These are phyloP conservation scores for Neotoxoptera formosana DNA, from an alignment of 1,140 invertebrate genomes.

Conservation along the genomic window DNA sequence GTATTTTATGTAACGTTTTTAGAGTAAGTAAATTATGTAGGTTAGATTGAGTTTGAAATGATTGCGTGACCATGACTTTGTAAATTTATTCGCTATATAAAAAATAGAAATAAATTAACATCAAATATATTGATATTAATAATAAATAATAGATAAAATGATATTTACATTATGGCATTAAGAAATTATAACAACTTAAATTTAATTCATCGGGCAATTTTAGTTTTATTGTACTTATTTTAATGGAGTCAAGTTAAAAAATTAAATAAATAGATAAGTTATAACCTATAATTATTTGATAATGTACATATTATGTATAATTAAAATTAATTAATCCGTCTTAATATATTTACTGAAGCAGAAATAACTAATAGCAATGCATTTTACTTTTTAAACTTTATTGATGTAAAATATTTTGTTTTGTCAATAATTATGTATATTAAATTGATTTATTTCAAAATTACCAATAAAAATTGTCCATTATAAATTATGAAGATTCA, in stretches of 20 bases:
- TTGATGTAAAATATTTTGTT: neutral
- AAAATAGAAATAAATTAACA: neutral
- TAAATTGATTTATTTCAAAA: neutral
- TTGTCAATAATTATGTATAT: neutral
- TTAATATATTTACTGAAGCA: neutral
- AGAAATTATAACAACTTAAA: neutral
- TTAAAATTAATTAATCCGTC: neutral
- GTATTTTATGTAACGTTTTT: neutral
- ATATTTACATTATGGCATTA: neutral
- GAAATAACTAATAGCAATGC: neutral
- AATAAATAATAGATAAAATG: neutral
- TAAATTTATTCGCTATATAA: neutral
- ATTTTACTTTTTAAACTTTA: constrained; percentile 5
- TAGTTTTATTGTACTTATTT: neutral
- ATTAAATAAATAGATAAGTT: neutral
- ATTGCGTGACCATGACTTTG: neutral
- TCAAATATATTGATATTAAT: neutral
- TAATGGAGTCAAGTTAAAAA: neutral
- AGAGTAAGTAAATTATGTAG: neutral
- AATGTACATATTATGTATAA: neutral
- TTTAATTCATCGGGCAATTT: neutral
- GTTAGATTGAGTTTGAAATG: neutral
- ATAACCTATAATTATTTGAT: neutral
- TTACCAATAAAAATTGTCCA: neutral
- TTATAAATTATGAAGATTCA: neutral